phyloP scores from a whole-genome alignment of 2,113 vertebrate species.

The Potamarius usumacintae region DNA sequence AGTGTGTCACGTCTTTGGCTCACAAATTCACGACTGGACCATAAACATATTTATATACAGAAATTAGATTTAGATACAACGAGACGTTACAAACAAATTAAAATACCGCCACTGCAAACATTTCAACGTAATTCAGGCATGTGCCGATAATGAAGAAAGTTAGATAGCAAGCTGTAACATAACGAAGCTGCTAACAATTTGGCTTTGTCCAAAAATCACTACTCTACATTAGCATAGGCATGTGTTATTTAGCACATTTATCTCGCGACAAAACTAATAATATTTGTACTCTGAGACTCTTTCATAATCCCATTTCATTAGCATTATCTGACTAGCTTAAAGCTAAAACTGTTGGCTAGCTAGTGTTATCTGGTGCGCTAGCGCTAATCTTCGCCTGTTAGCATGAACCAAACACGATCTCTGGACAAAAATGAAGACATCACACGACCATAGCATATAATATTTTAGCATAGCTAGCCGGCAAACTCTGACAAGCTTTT shows the following conservation, averaged over 20 bases:
- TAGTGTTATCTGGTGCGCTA: neutral
- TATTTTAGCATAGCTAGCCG: neutral
- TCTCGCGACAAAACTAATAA: neutral
- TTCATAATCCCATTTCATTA: neutral
- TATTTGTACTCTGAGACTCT: neutral
- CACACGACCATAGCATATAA: neutral
- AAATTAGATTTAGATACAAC: constrained; percentile 56
- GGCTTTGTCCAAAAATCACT: neutral
- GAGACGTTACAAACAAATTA: constrained; percentile 63
- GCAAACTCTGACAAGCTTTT: neutral
- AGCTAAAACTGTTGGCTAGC: neutral
- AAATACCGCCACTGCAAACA: constrained; percentile 62
- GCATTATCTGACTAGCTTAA: neutral
- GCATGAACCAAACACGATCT: neutral
- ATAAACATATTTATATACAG: constrained; percentile 42
- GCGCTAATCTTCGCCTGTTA: neutral
- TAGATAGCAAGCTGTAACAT: neutral
- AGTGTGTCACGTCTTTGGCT: constrained; percentile 68
- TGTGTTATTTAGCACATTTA: neutral
- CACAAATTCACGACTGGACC: constrained; percentile 67
- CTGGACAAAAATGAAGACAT: neutral
- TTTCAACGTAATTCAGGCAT: neutral
- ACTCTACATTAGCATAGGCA: neutral
- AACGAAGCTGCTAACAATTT: neutral
- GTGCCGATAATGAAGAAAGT: neutral